Evolutionary conservation across 2,797 vertebrate genomes (phyloP).

Genomic region (Sebastes hubbsi): DNA sequence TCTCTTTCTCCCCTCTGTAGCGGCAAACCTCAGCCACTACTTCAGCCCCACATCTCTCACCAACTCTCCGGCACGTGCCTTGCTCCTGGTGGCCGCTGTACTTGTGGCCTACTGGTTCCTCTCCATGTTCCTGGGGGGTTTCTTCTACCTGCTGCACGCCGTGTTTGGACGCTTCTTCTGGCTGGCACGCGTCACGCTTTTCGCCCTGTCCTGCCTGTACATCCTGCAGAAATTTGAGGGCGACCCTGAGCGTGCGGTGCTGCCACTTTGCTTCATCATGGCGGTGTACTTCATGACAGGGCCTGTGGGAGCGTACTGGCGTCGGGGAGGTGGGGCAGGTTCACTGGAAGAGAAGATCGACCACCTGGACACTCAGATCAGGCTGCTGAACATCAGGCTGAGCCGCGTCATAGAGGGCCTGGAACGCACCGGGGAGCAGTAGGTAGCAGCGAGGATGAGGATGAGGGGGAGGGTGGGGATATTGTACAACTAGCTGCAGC

Average conservation of each 20-base stretch:
- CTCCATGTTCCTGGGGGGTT: slow-evolving; percentile 91
- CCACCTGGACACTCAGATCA: slow-evolving; percentile 94
- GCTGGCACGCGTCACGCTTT: slow-evolving; percentile 88
- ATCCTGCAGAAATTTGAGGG: slow-evolving; percentile 97
- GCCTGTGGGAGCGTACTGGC: slow-evolving; percentile 92
- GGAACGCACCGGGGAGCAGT: slow-evolving; percentile 87
- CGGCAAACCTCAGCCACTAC: slow-evolving; percentile 90
- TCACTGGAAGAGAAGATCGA: slow-evolving; percentile 96
- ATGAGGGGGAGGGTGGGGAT: not conserved
- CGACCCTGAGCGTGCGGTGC: slow-evolving; percentile 89
- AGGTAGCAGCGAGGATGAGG: not conserved
- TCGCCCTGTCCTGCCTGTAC: slow-evolving; percentile 95
- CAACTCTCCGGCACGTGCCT: slow-evolving; percentile 89
- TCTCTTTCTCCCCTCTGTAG: slow-evolving; percentile 48
- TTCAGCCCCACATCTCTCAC: slow-evolving; percentile 90
- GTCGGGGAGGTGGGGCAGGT: slow-evolving; percentile 79
- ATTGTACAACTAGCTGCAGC: slow-evolving; percentile 16
- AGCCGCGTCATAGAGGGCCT: slow-evolving; percentile 92
- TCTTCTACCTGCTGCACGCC: slow-evolving; percentile 90
- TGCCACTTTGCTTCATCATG: slow-evolving; percentile 94
- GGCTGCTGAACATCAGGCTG: slow-evolving; percentile 95
- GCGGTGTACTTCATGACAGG: slow-evolving; percentile 96
- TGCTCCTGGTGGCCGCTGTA: slow-evolving; percentile 89
- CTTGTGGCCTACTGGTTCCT: slow-evolving; percentile 94
- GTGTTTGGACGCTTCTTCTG: slow-evolving; percentile 96